Conservation (phyloP, 2,888 invertebrate species). For the Cerastis rubricosa region DNA sequence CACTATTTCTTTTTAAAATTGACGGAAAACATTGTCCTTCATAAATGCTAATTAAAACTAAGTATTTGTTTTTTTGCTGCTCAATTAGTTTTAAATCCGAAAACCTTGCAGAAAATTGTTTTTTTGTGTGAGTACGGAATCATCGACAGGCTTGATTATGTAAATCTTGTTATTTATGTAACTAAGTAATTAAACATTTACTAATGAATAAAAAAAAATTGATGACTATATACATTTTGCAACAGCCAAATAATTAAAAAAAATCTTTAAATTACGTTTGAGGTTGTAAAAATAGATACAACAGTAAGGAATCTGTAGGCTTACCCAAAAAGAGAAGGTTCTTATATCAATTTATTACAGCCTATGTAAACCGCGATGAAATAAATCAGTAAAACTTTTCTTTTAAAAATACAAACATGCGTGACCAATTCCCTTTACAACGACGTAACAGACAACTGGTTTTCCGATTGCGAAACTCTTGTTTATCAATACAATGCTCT, state of each 20-base stretch:
- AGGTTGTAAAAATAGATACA: not conserved
- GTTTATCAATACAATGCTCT: conserved; percentile 55
- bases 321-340: not conserved
- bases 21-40: not conserved
- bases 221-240: conserved; percentile 3
- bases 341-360: not conserved
- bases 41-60: not conserved
- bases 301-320: not conserved
- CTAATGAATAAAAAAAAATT: conserved; percentile 16
- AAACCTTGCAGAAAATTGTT: not conserved
- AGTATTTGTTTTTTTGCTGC: not conserved
- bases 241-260: conserved; percentile 3
- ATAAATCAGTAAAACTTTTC: conserved; percentile 7
- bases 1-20: conserved; percentile 19
- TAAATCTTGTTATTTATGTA: not conserved
- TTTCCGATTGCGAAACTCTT: conserved; percentile 63
- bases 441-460: conserved; percentile 57
- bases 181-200: conserved; percentile 38
- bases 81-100: not conserved
- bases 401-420: conserved; percentile 4
- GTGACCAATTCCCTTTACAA: conserved; percentile 26
- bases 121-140: conserved; percentile 11
- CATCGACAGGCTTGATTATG: not conserved
- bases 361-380: not conserved
- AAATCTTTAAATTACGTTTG: not conserved